Base-by-base conservation (phyloP, 37 sponge, comb jelly and placozoan species). In the Dysidea cf. avara region DNA sequence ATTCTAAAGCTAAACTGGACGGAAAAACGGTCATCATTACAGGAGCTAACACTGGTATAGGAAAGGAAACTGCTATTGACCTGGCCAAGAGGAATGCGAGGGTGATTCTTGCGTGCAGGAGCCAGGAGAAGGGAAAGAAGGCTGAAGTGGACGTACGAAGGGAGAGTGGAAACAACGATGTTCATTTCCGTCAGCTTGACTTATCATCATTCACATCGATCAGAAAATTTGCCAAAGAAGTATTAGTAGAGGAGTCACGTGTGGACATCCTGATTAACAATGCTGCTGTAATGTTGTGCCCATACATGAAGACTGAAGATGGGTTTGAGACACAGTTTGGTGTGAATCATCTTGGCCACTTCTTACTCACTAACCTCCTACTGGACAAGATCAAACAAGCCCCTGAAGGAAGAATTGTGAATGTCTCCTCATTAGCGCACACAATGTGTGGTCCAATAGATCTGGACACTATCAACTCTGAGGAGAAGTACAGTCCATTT, bases 261-360 rank as follows among this genome's bases (percentile, higher is more conserved):
- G 20, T 89, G 33, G 85, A 89, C 64, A 84, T 89, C 72, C 81
- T 89, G 47, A 77, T 89, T 31, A 89, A 89, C 77, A 89, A 89
- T 64, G 90, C 90, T 12, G 90, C 85, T 28, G 72, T 89, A 7
- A 80, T 84, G 81, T 65, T 39, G 21, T 79, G 85, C 25, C 85
- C 85, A 9, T 78, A 80, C 26, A 43, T 38, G 31, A 70, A 66
- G n/a, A n/a, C n/a, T n/a, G n/a, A n/a, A n/a, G n/a, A n/a, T n/a
- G n/a, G n/a, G n/a, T n/a, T n/a, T n/a, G 59, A 89, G 53, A 74
- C 81, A 71, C 82, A 86, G 61, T 86, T 85, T 65, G 91, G 78
- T 39, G 78, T 77, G 16, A 90, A 90, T 57, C 86, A 90, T 67
- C 77, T 90, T 16, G 86, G 86, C 31, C 91, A 90, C n/a, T n/a